Base-by-base conservation (phyloP, 53 echinoderm and acorn worm species). In the Holothuria leucospilota region DNA sequence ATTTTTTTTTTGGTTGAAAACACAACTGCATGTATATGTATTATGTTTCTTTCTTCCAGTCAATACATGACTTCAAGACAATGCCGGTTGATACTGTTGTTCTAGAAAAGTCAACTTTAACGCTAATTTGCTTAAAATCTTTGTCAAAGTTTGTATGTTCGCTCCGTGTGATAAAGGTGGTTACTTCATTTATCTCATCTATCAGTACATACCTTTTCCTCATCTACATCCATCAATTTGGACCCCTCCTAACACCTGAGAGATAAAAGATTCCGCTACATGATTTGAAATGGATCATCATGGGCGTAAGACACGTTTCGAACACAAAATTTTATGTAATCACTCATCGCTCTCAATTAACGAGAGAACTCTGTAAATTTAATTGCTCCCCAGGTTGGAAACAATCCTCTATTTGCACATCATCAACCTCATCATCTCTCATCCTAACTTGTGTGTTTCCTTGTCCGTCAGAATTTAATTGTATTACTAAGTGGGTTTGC, bases 271-370 rank as follows among this genome's bases (percentile, higher is more conserved):
- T 51, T 24, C 75, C 21, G 75, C 51, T 24, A 51, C 75, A 75
- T 26, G 24, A 49, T 27, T 14, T 14, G 51, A 75, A 75, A 75
- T 75, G 75, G 27, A 75, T 75, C 25, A 52, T 52, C 51, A 15
- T 75, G 41, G 28, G 39, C 49, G 39, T 46, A 49, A 51, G 51
- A 25, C 75, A 75, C 46, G 25, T 51, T 75, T 27, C 52, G 21
- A 51, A 75, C 75, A 75, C 53, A 75, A 75, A 75, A 75, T 51
- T 75, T 51, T 51, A 75, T 75, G 75, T 75, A 75, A 75, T 75
- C 75, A 75, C 75, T 75, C 75, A 75, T 75, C 75, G 51, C 75
- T 75, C 52, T 75, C 75, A 75, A 75, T 75, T 75, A 75, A 75
- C 51, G 52, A 75, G 75, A 75, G 51, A 51, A 75, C 75, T 75